These are phyloP conservation scores for Lapara coniferarum DNA, from an alignment of 2,888 invertebrate genomes.

Conservation along the genomic window DNA sequence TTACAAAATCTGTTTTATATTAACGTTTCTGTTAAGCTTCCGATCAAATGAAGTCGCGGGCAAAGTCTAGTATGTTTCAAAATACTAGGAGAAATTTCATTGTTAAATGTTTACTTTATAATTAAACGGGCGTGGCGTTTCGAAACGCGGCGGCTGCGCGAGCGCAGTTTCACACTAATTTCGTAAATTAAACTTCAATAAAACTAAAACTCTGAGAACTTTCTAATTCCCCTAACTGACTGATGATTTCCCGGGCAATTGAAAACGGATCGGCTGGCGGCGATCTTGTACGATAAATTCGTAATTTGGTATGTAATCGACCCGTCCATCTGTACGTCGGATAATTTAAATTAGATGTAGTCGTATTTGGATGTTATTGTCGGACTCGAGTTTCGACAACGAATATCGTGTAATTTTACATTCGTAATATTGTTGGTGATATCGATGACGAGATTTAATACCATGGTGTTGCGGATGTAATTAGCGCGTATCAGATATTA, in stretches of 20 bases:
- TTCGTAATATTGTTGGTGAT: not conserved
- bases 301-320: conserved; percentile 64
- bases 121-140: conserved; percentile 23
- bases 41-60: not conserved
- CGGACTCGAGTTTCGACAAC: conserved; percentile 12
- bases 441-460: not conserved
- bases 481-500: too few species aligned
- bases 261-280: conserved; percentile 51
- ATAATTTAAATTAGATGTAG: conserved; percentile 48
- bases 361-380: conserved; percentile 18
- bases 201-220: conserved; percentile 32
- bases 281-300: conserved; percentile 57
- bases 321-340: conserved; percentile 47
- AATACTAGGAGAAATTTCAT: conserved; percentile 7
- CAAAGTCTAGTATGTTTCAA: not conserved
- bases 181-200: conserved; percentile 26
- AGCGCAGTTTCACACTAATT: conserved; percentile 22
- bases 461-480: conserved; percentile 2
- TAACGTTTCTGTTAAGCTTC: not conserved
- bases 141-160: conserved; percentile 11
- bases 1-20: not conserved
- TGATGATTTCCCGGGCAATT: conserved; percentile 54
- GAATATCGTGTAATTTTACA: not conserved
- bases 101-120: conserved; percentile 23
- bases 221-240: conserved; percentile 49